Conservation (phyloP, 2,797 vertebrate species). For the Cynodonichthys magdalenae region DNA sequence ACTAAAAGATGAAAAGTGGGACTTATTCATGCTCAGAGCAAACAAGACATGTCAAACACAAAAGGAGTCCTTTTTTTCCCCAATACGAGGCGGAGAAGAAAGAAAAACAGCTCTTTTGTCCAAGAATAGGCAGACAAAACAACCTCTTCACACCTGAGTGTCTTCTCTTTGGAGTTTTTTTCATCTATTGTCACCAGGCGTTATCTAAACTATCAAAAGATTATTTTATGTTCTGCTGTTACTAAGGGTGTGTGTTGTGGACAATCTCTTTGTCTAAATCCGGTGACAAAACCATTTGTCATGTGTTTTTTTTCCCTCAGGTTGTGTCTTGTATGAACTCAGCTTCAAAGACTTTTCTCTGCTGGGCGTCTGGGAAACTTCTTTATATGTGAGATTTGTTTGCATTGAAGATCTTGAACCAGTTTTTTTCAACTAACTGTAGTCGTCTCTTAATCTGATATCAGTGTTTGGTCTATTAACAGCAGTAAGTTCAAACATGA, state of each 20-base stretch:
- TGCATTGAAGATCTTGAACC: neutral
- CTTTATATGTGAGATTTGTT: slow-evolving; percentile 19
- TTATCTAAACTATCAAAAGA: slow-evolving; percentile 69
- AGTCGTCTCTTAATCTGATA: slow-evolving; percentile 31
- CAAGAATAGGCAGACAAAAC: slow-evolving; percentile 74
- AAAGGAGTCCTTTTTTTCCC: slow-evolving; percentile 15
- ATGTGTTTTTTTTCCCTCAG: slow-evolving; percentile 16
- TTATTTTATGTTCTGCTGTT: slow-evolving; percentile 48
- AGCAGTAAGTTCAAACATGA: neutral
- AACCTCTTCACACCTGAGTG: slow-evolving; percentile 68
- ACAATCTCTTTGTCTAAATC: slow-evolving; percentile 44
- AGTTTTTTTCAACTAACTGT: neutral
- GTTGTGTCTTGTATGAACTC: slow-evolving; percentile 35
- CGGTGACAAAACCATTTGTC: slow-evolving; percentile 43
- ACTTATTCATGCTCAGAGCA: slow-evolving; percentile 47
- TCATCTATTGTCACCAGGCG: slow-evolving; percentile 38
- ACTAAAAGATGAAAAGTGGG: slow-evolving; percentile 44
- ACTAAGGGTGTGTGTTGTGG: slow-evolving; percentile 26
- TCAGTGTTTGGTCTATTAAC: slow-evolving; percentile 17
- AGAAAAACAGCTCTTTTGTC: slow-evolving; percentile 36
- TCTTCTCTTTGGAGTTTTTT: slow-evolving; percentile 37
- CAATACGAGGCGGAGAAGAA: slow-evolving; percentile 21
- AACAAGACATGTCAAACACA: slow-evolving; percentile 35
- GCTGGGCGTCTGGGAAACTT: slow-evolving; percentile 9
- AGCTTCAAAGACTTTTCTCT: slow-evolving; percentile 36